phyloP scores from a whole-genome alignment of 1,140 invertebrate genomes.

The Monochamus saltuarius region DNA sequence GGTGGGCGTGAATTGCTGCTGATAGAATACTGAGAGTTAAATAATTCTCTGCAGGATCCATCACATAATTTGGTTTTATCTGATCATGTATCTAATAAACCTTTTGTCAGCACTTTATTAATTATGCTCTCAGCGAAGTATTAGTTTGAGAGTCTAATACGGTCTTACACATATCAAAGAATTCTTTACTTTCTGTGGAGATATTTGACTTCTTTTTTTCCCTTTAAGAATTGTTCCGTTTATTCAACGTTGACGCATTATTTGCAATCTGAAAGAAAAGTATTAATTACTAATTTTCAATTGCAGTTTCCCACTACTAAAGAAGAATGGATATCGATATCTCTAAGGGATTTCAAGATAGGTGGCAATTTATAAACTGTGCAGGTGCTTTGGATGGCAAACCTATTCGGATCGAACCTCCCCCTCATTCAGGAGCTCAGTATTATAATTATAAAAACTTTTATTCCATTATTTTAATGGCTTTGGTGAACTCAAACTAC shows the following conservation, averaged over 20 bases:
- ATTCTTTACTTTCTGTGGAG: no score
- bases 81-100: neutral
- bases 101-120: neutral
- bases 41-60: neutral
- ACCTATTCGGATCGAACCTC: constrained; percentile 7
- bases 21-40: neutral
- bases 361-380: constrained; percentile 19
- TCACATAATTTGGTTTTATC: neutral
- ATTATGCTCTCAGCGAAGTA: constrained; percentile 1
- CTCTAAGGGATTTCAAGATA: constrained; percentile 3
- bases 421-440: constrained; percentile 7
- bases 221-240: no score
- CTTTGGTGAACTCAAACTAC: constrained; percentile 3
- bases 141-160: no score
- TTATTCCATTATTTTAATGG: constrained; percentile 13
- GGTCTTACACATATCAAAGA: no score
- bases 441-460: constrained; percentile 17
- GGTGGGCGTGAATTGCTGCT: no score
- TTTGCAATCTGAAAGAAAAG: neutral
- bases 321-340: constrained; percentile 14
- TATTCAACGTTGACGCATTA: no score
- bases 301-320: constrained; percentile 14
- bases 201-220: no score
- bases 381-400: constrained; percentile 19
- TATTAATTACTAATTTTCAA: neutral